These are phyloP conservation scores for Drosophila lacteicornis DNA, from an alignment of 1,140 invertebrate species.

Conservation along the genomic window DNA sequence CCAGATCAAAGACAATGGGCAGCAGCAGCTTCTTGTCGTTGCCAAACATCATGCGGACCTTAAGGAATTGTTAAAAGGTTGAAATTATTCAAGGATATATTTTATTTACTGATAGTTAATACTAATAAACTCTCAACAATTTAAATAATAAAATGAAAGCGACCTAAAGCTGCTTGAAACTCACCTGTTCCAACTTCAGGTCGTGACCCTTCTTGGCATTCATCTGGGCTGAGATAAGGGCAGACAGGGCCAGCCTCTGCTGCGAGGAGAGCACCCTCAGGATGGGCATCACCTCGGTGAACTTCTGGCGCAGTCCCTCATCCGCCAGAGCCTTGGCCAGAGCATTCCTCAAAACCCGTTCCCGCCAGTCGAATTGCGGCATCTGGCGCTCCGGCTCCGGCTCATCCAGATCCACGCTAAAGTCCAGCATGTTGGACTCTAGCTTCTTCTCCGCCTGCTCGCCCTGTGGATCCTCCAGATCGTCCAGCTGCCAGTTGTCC, in stretches of 20 bases:
- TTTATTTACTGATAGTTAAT: background rate
- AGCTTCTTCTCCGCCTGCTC: conserved; percentile 59
- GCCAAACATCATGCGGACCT: conserved; percentile 87
- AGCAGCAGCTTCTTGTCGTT: conserved; percentile 87
- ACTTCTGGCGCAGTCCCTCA: conserved; percentile 81
- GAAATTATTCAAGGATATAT: background rate
- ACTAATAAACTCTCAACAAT: background rate
- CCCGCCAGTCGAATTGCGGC: conserved; percentile 75
- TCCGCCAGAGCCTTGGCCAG: conserved; percentile 75
- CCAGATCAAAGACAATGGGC: conserved; percentile 88
- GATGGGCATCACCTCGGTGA: conserved; percentile 88
- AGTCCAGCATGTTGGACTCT: conserved; percentile 72
- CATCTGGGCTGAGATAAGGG: conserved; percentile 87
- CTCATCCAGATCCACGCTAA: conserved; percentile 72
- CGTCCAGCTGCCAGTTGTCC: conserved; percentile 66
- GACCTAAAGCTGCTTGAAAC: background rate
- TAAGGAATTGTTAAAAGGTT: background rate
- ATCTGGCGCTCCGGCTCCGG: conserved; percentile 62
- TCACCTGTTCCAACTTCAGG: conserved; percentile 86
- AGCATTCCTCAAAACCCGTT: conserved; percentile 84
- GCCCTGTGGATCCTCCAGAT: conserved; percentile 32
- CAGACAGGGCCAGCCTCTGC: conserved; percentile 87
- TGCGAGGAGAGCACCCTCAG: conserved; percentile 87
- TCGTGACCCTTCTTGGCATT: conserved; percentile 85
- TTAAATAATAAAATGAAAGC: background rate